These are phyloP conservation scores for Phrynosoma platyrhinos DNA, from an alignment of 2,113 vertebrate species.

Conservation along the genomic window DNA sequence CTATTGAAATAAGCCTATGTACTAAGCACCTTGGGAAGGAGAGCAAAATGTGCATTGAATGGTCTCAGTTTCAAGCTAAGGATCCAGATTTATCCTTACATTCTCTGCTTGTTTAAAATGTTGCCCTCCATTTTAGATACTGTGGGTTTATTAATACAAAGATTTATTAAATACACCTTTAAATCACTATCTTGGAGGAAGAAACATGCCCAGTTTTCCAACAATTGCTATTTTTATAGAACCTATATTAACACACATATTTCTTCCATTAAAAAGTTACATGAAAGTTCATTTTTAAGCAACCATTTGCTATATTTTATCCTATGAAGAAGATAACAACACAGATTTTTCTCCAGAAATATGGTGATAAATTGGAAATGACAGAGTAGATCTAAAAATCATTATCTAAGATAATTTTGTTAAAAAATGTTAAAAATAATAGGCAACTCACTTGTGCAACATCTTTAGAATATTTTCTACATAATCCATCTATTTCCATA, in stretches of 20 bases:
- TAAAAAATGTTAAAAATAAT: neutral
- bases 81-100: neutral
- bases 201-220: neutral
- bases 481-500: slow-evolving; percentile 79
- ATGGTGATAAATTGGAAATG: neutral
- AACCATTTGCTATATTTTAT: neutral
- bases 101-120: neutral
- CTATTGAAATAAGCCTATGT: neutral
- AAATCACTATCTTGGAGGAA: neutral
- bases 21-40: too few relatives aligned
- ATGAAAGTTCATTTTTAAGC: neutral
- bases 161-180: neutral
- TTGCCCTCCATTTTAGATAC: neutral
- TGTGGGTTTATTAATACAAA: neutral
- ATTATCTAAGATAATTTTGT: neutral
- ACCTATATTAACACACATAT: neutral
- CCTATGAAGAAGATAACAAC: neutral
- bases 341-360: neutral
- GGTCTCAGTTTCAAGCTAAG: neutral
- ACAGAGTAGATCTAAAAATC: neutral
- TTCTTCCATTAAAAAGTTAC: neutral
- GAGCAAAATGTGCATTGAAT: neutral
- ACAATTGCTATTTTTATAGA: neutral
- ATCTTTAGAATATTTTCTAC: slow-evolving; percentile 83
- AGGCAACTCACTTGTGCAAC: slow-evolving; percentile 83